Evolutionary conservation across 2,888 invertebrate genomes (phyloP).

Genomic region (Dyspetes luteomarginatus): DNA sequence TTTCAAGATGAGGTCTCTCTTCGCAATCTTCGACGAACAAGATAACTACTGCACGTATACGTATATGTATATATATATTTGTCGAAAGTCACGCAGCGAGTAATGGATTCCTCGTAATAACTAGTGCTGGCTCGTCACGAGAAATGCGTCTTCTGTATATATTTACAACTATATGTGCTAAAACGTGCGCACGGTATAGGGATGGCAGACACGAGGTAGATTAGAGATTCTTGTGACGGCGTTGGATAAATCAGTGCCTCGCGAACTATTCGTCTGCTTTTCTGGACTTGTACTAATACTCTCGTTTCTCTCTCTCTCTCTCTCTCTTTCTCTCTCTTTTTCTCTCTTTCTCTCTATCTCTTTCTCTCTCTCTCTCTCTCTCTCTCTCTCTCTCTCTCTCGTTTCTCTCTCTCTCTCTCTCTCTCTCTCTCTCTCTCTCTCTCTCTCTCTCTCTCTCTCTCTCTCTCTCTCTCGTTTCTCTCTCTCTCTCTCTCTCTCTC

Average conservation of each 20-base stretch:
- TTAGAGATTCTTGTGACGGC: slow-evolving; percentile 68
- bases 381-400: slow-evolving; percentile 5
- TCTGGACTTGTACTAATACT: background rate
- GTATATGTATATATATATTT: slow-evolving; percentile 31
- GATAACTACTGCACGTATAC: background rate
- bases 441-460: no score
- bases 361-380: slow-evolving; percentile 7
- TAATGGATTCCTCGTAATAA: slow-evolving; percentile 67
- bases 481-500: slow-evolving; percentile 22
- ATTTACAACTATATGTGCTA: slow-evolving; percentile 19
- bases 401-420: slow-evolving; percentile 29
- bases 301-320: slow-evolving; percentile 27
- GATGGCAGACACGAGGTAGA: slow-evolving; percentile 64
- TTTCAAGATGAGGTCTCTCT: slow-evolving; percentile 50
- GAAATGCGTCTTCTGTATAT: slow-evolving; percentile 44
- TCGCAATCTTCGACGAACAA: slow-evolving; percentile 27
- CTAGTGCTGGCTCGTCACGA: slow-evolving; percentile 63
- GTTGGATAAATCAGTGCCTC: slow-evolving; percentile 65
- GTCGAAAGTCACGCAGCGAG: slow-evolving; percentile 8
- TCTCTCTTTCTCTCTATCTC: slow-evolving; percentile 27
- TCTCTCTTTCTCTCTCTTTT: background rate
- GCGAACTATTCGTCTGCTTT: slow-evolving; percentile 37
- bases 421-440: slow-evolving; percentile 7
- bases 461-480: slow-evolving; percentile 9
- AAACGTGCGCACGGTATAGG: slow-evolving; percentile 40